Evolutionary conservation across 2,797 vertebrate species (phyloP), one percentile per base, ranked within the genome.

Genomic region (Acipenser ruthenus): DNA sequence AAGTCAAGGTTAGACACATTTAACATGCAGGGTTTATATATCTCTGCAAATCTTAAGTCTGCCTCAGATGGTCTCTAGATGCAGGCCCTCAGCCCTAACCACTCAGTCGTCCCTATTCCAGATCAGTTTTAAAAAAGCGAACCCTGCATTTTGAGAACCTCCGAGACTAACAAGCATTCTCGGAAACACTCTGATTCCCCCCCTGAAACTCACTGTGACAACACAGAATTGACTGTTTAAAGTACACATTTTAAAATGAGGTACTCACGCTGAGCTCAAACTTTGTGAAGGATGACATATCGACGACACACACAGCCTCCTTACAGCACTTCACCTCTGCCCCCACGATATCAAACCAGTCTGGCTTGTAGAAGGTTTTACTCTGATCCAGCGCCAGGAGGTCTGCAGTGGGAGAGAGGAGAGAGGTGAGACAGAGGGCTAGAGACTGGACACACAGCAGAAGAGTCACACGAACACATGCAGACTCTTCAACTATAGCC

Each of bases 261-360:
- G 9, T 55, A 96, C 95, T 94, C 81, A 99, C 97, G 2, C 91
- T 94, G 72, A 99, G 92, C 76, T 99, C 97, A 65, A 99, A 99
- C 85, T 99, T 99, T 62, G 96, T 99, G 77, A 99, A 99, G 73
- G 97, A 99, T 0, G 97, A 99, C 97, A 99, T 99, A 87, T 99
- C 97, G 6, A 99, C 96, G 71, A 97, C 94, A 72, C 94, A 98
- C 63, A 96, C 95, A 0, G 96, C 96, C 75, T 98, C 97, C 81
- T 99, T 99, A 76, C 96, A 97, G 87, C 95, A 98, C 82, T 96
- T 97, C 71, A 99, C 97, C 82, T 99, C 97, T 0, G 92, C 86
- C 58, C 94, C 95, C 53, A 99, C 97, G 0, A 99, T 96, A 75
- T 99, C 96, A 76, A 99, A 99, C 97, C 97, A 99, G 79, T 98